Evolutionary conservation across 2,113 vertebrate genomes (phyloP).

Genomic region (Noctilio leporinus): DNA sequence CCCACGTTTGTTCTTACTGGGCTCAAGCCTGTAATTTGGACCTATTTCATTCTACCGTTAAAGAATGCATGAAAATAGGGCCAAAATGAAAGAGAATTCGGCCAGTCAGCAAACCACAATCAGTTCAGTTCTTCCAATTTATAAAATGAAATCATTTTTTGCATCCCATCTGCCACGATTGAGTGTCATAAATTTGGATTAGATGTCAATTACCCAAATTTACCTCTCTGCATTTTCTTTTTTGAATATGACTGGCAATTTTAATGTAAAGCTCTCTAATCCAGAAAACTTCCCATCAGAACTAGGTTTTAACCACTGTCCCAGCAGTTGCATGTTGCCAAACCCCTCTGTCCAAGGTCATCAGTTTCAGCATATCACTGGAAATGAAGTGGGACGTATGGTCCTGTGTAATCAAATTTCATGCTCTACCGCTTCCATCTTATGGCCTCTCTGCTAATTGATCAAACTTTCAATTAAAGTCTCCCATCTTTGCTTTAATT

Average conservation of each 20-base stretch:
- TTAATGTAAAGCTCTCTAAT: conserved; percentile 76
- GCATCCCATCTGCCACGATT: conserved; percentile 62
- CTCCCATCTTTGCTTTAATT: conserved; percentile 84
- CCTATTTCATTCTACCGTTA: conserved; percentile 20
- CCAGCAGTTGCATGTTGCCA: conserved; percentile 66
- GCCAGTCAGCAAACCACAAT: conserved; percentile 54
- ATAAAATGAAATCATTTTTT: conserved; percentile 67
- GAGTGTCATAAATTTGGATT: conserved; percentile 79
- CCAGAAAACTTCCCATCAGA: conserved; percentile 73
- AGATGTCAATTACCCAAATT: conserved; percentile 77
- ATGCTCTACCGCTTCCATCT: conserved; percentile 79
- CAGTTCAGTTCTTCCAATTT: conserved; percentile 66
- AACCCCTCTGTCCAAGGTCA: conserved; percentile 80
- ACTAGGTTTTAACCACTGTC: conserved; percentile 60
- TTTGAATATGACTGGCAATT: conserved; percentile 75
- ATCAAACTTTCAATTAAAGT: conserved; percentile 86
- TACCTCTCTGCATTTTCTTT: conserved; percentile 70
- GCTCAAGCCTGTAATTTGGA: background rate
- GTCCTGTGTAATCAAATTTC: conserved; percentile 84
- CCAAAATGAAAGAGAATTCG: conserved; percentile 50
- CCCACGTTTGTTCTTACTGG: background rate
- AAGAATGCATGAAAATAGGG: background rate
- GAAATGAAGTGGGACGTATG: conserved; percentile 79
- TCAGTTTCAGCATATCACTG: conserved; percentile 70
- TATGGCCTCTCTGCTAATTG: conserved; percentile 84